Evolutionary conservation across 2,888 invertebrate species (phyloP).

Genomic region (Macrosiphum euphorbiae): DNA sequence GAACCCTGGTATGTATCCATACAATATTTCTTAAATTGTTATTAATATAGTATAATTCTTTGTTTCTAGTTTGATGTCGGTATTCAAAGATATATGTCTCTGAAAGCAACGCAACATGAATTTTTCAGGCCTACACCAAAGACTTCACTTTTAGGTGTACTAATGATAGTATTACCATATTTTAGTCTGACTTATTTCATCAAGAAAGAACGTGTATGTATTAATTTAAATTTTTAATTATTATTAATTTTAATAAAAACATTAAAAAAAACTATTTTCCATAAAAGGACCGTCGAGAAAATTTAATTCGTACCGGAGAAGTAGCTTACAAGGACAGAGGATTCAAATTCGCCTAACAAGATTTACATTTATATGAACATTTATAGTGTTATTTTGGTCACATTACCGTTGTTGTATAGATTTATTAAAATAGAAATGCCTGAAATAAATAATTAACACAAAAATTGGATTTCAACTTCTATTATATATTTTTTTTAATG

Average conservation of each 20-base stretch:
- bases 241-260: background rate
- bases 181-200: constrained; percentile 73
- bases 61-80: constrained; percentile 85
- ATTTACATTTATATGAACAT: constrained; percentile 47
- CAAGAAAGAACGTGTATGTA: constrained; percentile 55
- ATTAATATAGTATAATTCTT: constrained; percentile 64
- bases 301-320: constrained; percentile 78
- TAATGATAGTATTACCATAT: constrained; percentile 75
- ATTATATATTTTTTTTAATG: background rate
- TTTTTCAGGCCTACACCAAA: constrained; percentile 78
- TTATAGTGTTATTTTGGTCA: constrained; percentile 21
- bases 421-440: constrained; percentile 9
- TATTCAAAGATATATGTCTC: constrained; percentile 80
- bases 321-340: constrained; percentile 81
- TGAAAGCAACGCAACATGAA: constrained; percentile 78
- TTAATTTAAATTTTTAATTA: background rate
- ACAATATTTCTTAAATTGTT: background rate
- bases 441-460: background rate
- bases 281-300: constrained; percentile 72
- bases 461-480: background rate
- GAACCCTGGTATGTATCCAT: constrained; percentile 77
- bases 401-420: background rate
- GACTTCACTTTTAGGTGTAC: constrained; percentile 73
- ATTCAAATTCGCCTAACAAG: constrained; percentile 74
- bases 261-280: background rate